Evolutionary conservation across 2,113 vertebrate genomes (phyloP).

Genomic region (Pristiophorus japonicus): DNA sequence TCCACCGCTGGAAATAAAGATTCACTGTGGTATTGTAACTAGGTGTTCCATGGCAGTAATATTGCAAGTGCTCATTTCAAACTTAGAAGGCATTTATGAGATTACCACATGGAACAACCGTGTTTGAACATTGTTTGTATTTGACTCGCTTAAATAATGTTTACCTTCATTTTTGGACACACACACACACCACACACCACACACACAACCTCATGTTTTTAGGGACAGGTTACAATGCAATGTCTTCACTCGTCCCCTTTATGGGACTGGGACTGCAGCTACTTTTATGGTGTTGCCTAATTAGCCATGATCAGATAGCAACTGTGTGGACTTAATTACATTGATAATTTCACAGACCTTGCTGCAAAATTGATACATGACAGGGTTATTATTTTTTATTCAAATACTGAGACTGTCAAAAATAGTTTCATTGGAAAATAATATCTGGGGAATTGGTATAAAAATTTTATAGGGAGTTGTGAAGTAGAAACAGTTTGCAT

Average conservation of each 20-base stretch:
- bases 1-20: too few species aligned
- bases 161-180: too few species aligned
- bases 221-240: too few species aligned
- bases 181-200: too few species aligned
- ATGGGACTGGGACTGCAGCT: background rate
- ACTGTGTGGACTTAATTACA: background rate
- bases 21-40: too few species aligned
- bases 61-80: too few species aligned
- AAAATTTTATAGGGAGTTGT: background rate
- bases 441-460: background rate
- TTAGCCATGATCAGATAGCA: background rate
- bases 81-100: too few species aligned
- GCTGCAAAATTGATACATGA: background rate
- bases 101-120: too few species aligned
- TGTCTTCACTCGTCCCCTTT: background rate
- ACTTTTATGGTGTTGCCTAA: background rate
- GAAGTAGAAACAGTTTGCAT: background rate
- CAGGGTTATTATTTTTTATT: background rate
- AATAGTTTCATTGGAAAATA: background rate
- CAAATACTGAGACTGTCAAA: background rate
- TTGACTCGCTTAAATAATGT: too few species aligned
- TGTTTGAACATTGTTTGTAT: too few species aligned
- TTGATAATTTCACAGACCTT: background rate
- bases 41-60: too few species aligned
- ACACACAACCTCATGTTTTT: too few species aligned